A percentile compares a stretch with the other conserved stretches of the same genome.
These are phyloP conservation scores for Melanargia galathea DNA, from an alignment of 2,888 invertebrate species.

Conservation along the genomic window DNA sequence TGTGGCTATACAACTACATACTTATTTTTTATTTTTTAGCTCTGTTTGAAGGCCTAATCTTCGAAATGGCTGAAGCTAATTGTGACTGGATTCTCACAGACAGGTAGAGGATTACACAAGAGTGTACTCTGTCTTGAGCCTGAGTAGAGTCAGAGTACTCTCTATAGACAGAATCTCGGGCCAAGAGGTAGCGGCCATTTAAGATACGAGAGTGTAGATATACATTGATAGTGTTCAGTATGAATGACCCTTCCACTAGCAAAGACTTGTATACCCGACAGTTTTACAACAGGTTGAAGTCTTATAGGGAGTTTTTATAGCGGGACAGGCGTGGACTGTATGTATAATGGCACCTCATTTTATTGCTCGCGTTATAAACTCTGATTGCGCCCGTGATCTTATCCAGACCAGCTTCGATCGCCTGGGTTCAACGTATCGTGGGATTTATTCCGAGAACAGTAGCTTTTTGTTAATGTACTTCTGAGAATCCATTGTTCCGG, in stretches of 20 bases:
- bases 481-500: constrained; percentile 43
- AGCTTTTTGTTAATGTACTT: constrained; percentile 56
- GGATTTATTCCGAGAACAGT: constrained; percentile 54
- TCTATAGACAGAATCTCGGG: too few species aligned
- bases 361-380: constrained; percentile 38
- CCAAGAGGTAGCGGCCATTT: neutral
- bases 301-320: constrained; percentile 31
- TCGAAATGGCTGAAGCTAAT: too few species aligned
- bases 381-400: constrained; percentile 46
- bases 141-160: too few species aligned
- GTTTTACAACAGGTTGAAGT: constrained; percentile 28
- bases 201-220: too few species aligned
- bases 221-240: neutral
- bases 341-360: constrained; percentile 32
- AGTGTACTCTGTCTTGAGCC: too few species aligned
- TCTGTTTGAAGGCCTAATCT: too few species aligned
- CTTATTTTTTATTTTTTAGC: too few species aligned
- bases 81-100: too few species aligned
- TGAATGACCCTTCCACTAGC: neutral
- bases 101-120: too few species aligned
- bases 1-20: too few species aligned
- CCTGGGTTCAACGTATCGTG: constrained; percentile 29
- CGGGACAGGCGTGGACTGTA: constrained; percentile 32
- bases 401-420: constrained; percentile 45
- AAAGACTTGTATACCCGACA: neutral